phyloP scores from a whole-genome alignment of 1,140 invertebrate species.

The Harlomillsia oculata region DNA sequence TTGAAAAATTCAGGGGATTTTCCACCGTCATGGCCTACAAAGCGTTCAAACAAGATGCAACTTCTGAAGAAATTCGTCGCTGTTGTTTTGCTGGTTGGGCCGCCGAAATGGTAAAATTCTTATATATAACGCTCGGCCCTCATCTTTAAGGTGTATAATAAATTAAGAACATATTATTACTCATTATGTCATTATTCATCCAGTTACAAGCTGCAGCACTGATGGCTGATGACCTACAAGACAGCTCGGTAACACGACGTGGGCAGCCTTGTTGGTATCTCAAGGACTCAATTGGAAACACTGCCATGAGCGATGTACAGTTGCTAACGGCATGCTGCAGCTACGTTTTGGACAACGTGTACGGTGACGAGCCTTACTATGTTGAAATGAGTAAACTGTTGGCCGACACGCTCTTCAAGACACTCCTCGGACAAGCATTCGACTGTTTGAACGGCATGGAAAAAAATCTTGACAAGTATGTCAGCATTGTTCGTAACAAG shows the following conservation, averaged over 20 bases:
- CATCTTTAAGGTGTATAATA: too few relatives aligned
- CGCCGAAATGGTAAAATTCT: too few relatives aligned
- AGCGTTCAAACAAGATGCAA: too few relatives aligned
- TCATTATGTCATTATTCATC: too few relatives aligned
- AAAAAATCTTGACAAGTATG: constrained; percentile 12
- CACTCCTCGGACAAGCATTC: constrained; percentile 66
- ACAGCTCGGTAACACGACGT: constrained; percentile 48
- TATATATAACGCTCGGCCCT: too few relatives aligned
- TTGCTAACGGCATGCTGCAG: constrained; percentile 48
- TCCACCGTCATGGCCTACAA: too few relatives aligned
- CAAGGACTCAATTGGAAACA: constrained; percentile 45
- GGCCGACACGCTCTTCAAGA: constrained; percentile 61
- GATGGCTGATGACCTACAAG: constrained; percentile 64
- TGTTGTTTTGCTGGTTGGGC: too few relatives aligned
- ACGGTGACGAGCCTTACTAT: constrained; percentile 46
- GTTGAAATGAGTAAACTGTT: constrained; percentile 48
- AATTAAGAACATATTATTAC: too few relatives aligned
- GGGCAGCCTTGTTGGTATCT: constrained; percentile 54
- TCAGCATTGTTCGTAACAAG: not conserved
- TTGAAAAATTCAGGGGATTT: too few relatives aligned
- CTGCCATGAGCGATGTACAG: constrained; percentile 54
- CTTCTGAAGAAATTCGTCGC: too few relatives aligned
- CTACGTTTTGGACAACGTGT: constrained; percentile 46
- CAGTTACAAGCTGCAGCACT: too few relatives aligned
- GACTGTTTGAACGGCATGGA: constrained; percentile 47